These are phyloP conservation scores for Pseudopleuronectes americanus DNA, from an alignment of 2,797 vertebrate species.

Conservation along the genomic window DNA sequence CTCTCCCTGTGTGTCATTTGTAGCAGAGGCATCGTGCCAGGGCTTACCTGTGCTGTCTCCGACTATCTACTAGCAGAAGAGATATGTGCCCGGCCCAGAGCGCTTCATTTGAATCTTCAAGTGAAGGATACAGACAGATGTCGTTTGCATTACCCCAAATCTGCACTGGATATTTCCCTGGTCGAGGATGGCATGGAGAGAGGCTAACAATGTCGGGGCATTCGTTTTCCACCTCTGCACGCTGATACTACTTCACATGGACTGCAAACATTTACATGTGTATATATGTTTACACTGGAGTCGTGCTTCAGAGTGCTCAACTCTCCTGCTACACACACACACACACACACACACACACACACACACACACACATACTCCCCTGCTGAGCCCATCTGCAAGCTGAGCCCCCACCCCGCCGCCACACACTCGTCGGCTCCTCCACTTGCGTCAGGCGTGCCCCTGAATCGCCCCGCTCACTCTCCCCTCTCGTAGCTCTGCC, in stretches of 20 bases:
- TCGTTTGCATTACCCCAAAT: conserved; percentile 71
- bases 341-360: conserved; percentile 30
- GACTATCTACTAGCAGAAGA: conserved; percentile 61
- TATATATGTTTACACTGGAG: conserved; percentile 33
- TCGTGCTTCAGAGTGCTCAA: conserved; percentile 63
- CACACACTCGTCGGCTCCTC: conserved; percentile 42
- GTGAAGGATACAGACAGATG: conserved; percentile 74
- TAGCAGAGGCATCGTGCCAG: conserved; percentile 48
- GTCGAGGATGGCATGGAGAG: conserved; percentile 36
- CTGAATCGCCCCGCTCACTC: conserved; percentile 68
- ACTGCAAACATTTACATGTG: too few relatives aligned
- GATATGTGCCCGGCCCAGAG: conserved; percentile 56
- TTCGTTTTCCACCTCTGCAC: conserved; percentile 35
- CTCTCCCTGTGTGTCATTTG: not conserved
- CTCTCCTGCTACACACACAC: conserved; percentile 50
- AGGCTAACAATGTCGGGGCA: conserved; percentile 33
- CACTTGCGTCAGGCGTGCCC: conserved; percentile 64
- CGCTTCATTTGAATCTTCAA: conserved; percentile 58
- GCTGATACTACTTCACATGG: too few relatives aligned
- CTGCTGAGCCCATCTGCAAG: conserved; percentile 70
- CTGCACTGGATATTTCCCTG: conserved; percentile 52
- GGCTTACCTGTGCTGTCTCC: conserved; percentile 70
- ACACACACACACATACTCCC: conserved; percentile 32
- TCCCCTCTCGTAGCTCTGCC: conserved; percentile 59
- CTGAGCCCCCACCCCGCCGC: conserved; percentile 35